These are phyloP conservation scores for Anastrepha obliqua DNA, from an alignment of 1,140 invertebrate species.

Conservation along the genomic window DNA sequence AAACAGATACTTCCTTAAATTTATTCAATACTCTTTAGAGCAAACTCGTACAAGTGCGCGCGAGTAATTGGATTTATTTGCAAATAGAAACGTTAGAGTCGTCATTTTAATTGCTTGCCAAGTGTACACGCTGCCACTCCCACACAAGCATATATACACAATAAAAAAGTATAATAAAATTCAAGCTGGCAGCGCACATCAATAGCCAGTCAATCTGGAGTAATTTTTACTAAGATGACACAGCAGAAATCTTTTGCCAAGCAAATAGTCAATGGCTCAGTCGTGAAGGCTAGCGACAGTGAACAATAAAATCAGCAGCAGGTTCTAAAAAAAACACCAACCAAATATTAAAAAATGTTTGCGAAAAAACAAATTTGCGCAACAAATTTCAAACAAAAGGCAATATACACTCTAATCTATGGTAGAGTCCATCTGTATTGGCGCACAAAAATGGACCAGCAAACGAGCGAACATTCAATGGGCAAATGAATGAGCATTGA, in stretches of 20 bases:
- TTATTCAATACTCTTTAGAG: too few relatives aligned
- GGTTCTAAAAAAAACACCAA: not conserved
- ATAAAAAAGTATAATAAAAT: too few relatives aligned
- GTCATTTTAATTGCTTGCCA: not conserved
- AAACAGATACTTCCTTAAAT: too few relatives aligned
- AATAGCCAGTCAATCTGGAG: not conserved
- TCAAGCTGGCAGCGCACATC: not conserved
- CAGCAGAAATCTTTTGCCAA: slow-evolving; percentile 5
- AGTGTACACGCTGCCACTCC: not conserved
- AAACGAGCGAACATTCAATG: slow-evolving; percentile 3
- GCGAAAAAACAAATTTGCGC: not conserved
- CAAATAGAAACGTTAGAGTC: not conserved
- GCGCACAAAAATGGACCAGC: not conserved
- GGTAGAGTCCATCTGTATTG: not conserved
- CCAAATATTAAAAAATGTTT: slow-evolving; percentile 6
- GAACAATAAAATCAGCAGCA: slow-evolving; percentile 2
- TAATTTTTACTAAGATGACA: slow-evolving; percentile 12
- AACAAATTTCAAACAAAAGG: not conserved
- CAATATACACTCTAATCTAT: not conserved
- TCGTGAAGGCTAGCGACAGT: not conserved
- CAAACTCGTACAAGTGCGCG: not conserved
- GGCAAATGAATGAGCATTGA: slow-evolving; percentile 12
- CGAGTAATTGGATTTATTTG: not conserved
- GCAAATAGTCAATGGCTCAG: slow-evolving; percentile 7
- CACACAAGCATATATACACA: not conserved